Base-by-base conservation (phyloP, 2,888 invertebrate species). In the Pteria penguin region DNA sequence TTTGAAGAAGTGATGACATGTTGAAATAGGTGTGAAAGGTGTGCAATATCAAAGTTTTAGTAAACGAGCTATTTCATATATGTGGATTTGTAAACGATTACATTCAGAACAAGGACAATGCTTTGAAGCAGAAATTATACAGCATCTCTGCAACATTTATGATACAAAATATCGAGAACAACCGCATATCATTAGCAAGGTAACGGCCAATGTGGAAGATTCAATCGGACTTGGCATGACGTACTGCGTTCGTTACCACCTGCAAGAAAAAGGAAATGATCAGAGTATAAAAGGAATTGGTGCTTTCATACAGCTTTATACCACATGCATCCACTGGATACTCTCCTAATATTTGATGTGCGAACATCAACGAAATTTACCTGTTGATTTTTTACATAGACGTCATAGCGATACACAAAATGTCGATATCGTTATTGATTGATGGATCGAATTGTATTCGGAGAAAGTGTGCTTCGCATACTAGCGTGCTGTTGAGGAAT, bases 191-290 rank as follows among this genome's bases (percentile, higher is more conserved):
- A 80, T 33, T 75, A 77, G 1, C 33, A 66, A 45, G 77, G 75
- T 14, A 80, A 80, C 55, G 61, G 24, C 2, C 79, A 79, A 22
- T 61, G 68, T 31, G 78, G 74, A 57, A 36, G 74, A 3, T 78
- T 75, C 31, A 82, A 82, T 60, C 33, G 75, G 5, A 79, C 79
- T 14, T 52, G 82, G 67, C 83, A 81, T 32, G 70, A 81, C 29
- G 33, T 72, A 5, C 36, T 82, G 11, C 57, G 77, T 18, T 63
- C 75, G 8, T 62, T 81, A 29, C 61, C 78, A 62, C 36, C 68
- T 27, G 72, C 72, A 14, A 72, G 76, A 66, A 81, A 82, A 57
- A 31, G 62, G 11, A 26, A 58, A 18, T 82, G 80, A 80, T 63
- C 78, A n/a, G 72, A 78, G 27, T 74, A 63, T 66, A 36, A 8